Evolutionary conservation across 2,113 vertebrate species (phyloP).

Genomic region (Pao palembangensis): DNA sequence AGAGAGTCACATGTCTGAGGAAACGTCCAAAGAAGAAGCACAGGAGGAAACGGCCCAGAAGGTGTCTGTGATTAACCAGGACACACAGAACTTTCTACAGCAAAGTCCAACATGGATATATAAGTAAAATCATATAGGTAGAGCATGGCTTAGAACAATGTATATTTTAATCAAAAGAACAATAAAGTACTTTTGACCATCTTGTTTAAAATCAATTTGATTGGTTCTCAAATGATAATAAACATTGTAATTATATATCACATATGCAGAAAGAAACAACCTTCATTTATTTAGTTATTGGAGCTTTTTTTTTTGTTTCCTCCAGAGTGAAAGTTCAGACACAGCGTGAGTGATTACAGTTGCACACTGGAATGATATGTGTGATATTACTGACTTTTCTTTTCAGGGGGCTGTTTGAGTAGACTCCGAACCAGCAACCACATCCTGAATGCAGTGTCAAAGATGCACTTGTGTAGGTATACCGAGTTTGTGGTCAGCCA

Average conservation of each 20-base stretch:
- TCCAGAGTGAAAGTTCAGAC: neutral
- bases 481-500: neutral
- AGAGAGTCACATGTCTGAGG: neutral
- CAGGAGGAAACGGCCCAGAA: neutral
- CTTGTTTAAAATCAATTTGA: neutral
- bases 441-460: constrained; percentile 36
- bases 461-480: neutral
- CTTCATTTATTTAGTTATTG: neutral
- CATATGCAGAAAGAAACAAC: neutral
- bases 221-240: neutral
- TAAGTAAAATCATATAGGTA: too few relatives aligned
- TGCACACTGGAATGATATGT: neutral
- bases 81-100: too few relatives aligned
- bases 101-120: too few relatives aligned
- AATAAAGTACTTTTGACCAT: constrained; percentile 28
- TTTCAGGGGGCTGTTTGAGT: neutral
- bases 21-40: neutral
- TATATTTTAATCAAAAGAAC: neutral
- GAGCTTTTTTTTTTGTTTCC: neutral
- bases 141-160: too few relatives aligned
- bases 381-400: neutral
- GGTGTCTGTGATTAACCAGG: too few relatives aligned
- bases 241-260: neutral
- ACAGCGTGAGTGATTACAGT: neutral
- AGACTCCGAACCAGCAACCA: constrained; percentile 13